Base-by-base conservation (phyloP, 2,113 vertebrate genomes). In the Misgurnus mizolepis region DNA sequence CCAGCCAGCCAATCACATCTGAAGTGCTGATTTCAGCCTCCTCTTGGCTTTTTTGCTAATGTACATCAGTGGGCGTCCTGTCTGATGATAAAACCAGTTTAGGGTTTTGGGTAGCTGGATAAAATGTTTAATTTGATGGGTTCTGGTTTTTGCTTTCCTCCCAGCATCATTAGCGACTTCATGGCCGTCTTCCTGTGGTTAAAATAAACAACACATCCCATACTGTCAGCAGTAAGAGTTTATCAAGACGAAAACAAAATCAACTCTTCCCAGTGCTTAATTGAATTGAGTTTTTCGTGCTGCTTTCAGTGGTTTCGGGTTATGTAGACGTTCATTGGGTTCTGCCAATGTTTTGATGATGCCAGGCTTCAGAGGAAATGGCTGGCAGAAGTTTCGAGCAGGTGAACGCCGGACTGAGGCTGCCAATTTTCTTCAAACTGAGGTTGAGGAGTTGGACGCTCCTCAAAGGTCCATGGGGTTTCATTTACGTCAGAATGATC, bases 401-500 rank as follows among this genome's bases (percentile, higher is more conserved):
- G 76, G 76, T 66, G 61, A 79, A 40, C 6, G 7, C 9, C 12
- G 18, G 45, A 12, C 18, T 49, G 9, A 45, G 62, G 45, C 40
- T 10, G 67, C 43, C 27, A 34, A 34, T 34, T 34, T 34, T 1
- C 27, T 34, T 7, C 45, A 7, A 47, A 47, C 45, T 7, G 45
- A 8, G 45, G 45, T 8, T 34, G 7, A 47, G 45, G 45, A 47
- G 45, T 10, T 47, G 45, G 45, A 7, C 10, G 45, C 45, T 47
- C 45, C 7, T 47, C n/a, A 65, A 41, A 17, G 5, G 12, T 49
- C n/a, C 2, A 40, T 56, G 34, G 18, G 2, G 18, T 76, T 76
- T 79, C 76, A 43, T 49, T 76, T 84, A 66, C 80, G 22, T 84
- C 83, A 82, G 67, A 66, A 60, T 45, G 18, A 8, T 71, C 43